Conservation (phyloP, 1,140 invertebrate genomes). For the Meloidogyne floridensis region DNA sequence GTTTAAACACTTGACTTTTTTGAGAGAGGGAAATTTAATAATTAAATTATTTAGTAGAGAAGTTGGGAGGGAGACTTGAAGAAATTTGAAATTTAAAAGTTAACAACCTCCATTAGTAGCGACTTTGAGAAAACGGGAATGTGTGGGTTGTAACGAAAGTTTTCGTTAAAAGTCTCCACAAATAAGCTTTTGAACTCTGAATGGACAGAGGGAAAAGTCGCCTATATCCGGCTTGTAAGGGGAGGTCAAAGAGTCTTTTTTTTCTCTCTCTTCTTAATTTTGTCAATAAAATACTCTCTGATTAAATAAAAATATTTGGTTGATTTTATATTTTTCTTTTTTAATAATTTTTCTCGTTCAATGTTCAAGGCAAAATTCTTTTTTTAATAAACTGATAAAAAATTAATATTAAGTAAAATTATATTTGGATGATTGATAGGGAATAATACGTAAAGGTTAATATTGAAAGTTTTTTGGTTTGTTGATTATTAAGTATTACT, state of each 20-base stretch:
- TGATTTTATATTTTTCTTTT: no score
- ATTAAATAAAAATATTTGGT: no score
- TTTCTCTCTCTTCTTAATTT: background rate
- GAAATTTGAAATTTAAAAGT: background rate
- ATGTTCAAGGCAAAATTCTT: no score
- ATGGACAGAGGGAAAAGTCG: background rate
- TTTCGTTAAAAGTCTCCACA: no score
- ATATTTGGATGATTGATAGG: background rate
- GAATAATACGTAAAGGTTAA: background rate
- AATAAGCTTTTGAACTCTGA: no score
- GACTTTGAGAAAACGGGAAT: no score
- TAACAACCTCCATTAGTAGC: background rate
- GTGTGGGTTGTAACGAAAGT: no score
- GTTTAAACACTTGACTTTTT: background rate
- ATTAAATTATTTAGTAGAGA: no score
- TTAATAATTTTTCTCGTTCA: no score
- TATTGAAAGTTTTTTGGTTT: background rate
- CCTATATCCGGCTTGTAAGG: background rate
- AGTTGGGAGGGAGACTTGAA: background rate
- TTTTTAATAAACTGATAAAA: background rate
- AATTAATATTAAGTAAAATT: background rate
- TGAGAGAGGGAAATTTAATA: no score
- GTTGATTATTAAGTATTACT: background rate
- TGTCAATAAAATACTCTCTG: no score
- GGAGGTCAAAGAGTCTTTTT: background rate